Evolutionary conservation across 2,113 vertebrate species (phyloP), one percentile per base, ranked within the genome.

Genomic region (Oenanthe melanoleuca): DNA sequence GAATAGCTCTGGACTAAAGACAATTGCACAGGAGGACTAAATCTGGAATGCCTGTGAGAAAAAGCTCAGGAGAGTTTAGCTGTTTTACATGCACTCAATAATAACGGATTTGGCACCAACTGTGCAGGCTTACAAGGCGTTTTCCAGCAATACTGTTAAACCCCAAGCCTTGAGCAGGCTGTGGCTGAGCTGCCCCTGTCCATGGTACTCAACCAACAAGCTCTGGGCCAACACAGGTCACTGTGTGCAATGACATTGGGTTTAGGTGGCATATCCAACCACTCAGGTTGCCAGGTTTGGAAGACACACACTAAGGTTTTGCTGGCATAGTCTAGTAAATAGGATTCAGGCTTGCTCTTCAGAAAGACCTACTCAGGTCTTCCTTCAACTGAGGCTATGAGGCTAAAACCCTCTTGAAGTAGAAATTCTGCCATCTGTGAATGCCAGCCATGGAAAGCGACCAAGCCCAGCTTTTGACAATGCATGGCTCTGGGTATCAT

Each of bases 171-270:
- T 25, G 6, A 2, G 4, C 44, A 42, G 24, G 2, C 22, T 9
- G 29, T 5, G 1, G 5, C n/a, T 42, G 64, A 78, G 77, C 42
- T 2, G 12, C 22, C 93, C 45, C 93, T 91, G 86, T 93, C 91
- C 93, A 74, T 81, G 93, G 93, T 73, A 67, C 84, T 73, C 2
- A 1, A 7, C 1, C n/a, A 83, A 42, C 3, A 2, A 66, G 8
- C 22, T 22, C 9, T 0, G 1, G 6, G 34, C 29, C 6, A 1
- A 12, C 34, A 33, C 0, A 0, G 56, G 26, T 42, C 60, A 29
- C 17, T 28, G 24, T 0, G 0, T 5, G 3, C 26, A 44, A 12
- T 8, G 12, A 14, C 25, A 26, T 56, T 31, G 56, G 31, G 20
- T 63, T 38, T 14, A 47, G 14, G 33, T 44, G 25, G 33, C n/a